Evolutionary conservation across 1,140 invertebrate species (phyloP).

Genomic region (Drosophila nigrodunni): DNA sequence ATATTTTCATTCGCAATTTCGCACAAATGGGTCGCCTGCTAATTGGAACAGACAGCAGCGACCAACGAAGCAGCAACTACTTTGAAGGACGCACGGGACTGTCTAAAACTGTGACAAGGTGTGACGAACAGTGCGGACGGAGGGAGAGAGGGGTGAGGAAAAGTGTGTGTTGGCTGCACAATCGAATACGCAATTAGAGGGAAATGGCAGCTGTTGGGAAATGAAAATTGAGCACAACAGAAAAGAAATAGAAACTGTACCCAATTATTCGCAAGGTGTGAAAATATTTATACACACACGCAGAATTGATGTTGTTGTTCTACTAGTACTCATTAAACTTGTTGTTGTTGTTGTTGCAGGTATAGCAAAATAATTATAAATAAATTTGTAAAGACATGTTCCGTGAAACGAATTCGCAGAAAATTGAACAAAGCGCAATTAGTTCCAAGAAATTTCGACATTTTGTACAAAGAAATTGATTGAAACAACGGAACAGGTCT

Average conservation of each 20-base stretch:
- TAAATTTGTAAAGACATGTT: constrained; percentile 34
- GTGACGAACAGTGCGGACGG: constrained; percentile 47
- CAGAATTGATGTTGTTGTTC: constrained; percentile 16
- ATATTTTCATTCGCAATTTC: constrained; percentile 29
- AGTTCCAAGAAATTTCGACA: not conserved
- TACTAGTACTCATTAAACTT: constrained; percentile 12
- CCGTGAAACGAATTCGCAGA: constrained; percentile 16
- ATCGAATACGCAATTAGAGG: constrained; percentile 43
- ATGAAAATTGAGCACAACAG: constrained; percentile 2
- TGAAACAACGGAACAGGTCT: not conserved
- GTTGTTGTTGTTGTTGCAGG: constrained; percentile 46
- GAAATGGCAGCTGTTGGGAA: constrained; percentile 30
- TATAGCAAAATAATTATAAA: constrained; percentile 43
- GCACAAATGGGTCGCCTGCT: constrained; percentile 56
- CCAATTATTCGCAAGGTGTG: constrained; percentile 56
- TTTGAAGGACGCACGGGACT: constrained; percentile 68
- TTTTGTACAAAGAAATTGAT: not conserved
- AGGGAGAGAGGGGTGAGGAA: too few relatives aligned
- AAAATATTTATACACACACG: constrained; percentile 51
- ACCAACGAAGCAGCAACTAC: constrained; percentile 45
- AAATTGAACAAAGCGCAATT: constrained; percentile 11
- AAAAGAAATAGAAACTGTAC: constrained; percentile 21
- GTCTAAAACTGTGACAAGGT: constrained; percentile 71
- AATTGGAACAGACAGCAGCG: constrained; percentile 70
- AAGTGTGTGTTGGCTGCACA: constrained; percentile 29